phyloP scores from a whole-genome alignment of 2,113 vertebrate species.

The Microtus ochrogaster region DNA sequence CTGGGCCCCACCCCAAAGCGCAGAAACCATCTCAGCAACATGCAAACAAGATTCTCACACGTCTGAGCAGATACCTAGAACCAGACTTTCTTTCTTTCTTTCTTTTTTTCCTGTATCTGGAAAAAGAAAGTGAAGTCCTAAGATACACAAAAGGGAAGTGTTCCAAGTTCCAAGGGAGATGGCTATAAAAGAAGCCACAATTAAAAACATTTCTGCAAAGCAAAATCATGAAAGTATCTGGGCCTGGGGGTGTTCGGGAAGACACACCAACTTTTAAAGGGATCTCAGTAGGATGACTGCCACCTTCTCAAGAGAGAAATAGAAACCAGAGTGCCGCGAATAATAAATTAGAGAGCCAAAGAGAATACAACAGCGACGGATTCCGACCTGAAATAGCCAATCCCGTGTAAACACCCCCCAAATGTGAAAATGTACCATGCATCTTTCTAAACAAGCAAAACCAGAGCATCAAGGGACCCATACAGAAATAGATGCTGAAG shows the following conservation, averaged over 20 bases:
- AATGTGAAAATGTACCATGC: slow-evolving; percentile 9
- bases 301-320: slow-evolving; percentile 28
- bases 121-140: background rate
- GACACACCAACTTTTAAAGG: background rate
- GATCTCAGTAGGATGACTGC: background rate
- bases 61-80: background rate
- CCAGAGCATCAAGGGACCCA: background rate
- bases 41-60: background rate
- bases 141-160: background rate
- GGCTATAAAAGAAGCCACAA: background rate
- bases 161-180: background rate
- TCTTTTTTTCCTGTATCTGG: slow-evolving; percentile 14
- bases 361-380: background rate
- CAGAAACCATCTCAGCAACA: background rate
- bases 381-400: slow-evolving; percentile 21
- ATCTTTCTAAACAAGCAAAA: slow-evolving; percentile 20
- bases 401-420: background rate
- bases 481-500: background rate
- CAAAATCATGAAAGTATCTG: background rate
- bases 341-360: background rate
- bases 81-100: too few species aligned
- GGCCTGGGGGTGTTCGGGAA: background rate
- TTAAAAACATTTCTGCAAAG: background rate
- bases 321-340: background rate
- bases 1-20: background rate